Evolutionary conservation across 2,888 invertebrate genomes (phyloP).

Genomic region (Nyleta sp.): DNA sequence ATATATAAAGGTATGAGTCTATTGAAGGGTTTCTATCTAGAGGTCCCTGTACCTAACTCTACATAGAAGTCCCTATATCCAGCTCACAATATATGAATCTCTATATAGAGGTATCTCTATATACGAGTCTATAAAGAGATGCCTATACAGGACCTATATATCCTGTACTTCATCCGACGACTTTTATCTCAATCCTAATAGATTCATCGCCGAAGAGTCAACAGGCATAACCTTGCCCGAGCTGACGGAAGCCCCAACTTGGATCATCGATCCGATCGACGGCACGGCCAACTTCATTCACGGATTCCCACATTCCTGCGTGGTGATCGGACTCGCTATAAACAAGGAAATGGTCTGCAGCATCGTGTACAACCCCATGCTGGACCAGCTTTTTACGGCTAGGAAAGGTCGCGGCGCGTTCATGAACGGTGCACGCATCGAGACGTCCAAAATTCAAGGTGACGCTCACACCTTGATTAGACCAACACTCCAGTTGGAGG

Average conservation of each 20-base stretch:
- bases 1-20: no score
- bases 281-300: conserved; percentile 95
- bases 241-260: conserved; percentile 90
- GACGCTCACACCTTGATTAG: no score
- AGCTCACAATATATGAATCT: no score
- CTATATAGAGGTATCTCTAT: no score
- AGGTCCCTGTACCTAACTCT: no score
- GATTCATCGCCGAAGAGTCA: conserved; percentile 93
- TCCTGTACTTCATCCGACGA: no score
- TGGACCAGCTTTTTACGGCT: conserved; percentile 89
- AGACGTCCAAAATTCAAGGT: conserved; percentile 85
- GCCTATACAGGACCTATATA: no score
- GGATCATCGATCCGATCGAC: conserved; percentile 95
- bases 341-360: conserved; percentile 87
- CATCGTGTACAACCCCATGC: conserved; percentile 90
- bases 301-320: conserved; percentile 87
- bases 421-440: conserved; percentile 87
- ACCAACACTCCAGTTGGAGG: no score
- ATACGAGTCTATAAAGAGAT: no score
- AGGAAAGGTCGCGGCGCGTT: conserved; percentile 89
- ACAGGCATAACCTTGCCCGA: conserved; percentile 84
- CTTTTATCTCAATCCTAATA: conserved; percentile 72
- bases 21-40: no score
- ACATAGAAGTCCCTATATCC: no score
- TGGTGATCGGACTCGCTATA: conserved; percentile 87